phyloP scores from a whole-genome alignment of 2,797 vertebrate species.

The Sebastes trivittatus region DNA sequence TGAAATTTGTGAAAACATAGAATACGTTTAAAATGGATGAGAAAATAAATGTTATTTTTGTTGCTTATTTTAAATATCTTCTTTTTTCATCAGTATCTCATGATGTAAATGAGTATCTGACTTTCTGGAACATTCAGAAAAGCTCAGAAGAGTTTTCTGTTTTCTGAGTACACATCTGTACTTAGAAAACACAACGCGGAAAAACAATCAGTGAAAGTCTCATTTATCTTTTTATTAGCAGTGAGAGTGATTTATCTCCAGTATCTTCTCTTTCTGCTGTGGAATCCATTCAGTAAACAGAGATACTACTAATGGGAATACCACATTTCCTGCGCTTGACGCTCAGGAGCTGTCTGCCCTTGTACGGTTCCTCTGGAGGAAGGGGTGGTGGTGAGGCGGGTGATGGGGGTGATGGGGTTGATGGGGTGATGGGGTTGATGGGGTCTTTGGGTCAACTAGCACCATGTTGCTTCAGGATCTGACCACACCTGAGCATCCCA shows the following conservation, averaged over 20 bases:
- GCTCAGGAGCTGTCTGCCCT: slow-evolving; percentile 38
- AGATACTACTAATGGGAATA: slow-evolving; percentile 74
- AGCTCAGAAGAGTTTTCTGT: neutral
- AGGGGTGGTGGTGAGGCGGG: neutral
- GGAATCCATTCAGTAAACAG: slow-evolving; percentile 74
- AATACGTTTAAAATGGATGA: neutral
- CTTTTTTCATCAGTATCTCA: neutral
- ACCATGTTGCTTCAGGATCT: neutral
- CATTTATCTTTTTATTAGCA: slow-evolving; percentile 18
- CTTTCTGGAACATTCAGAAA: neutral
- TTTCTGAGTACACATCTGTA: neutral
- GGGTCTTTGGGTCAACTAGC: slow-evolving; percentile 7
- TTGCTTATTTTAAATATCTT: neutral
- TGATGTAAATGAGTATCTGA: neutral
- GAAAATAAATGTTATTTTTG: neutral
- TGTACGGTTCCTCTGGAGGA: slow-evolving; percentile 24
- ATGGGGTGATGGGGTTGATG: neutral
- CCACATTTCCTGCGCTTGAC: slow-evolving; percentile 70
- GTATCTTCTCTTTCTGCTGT: slow-evolving; percentile 49
- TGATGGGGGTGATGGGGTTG: neutral
- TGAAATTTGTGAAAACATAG: neutral
- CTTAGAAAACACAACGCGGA: neutral
- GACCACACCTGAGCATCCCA: neutral
- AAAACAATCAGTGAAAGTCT: slow-evolving; percentile 27
- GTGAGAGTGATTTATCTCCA: slow-evolving; percentile 42